Percentiles rank a stretch among this genome's conserved stretches.
Conservation (phyloP, 2,888 invertebrate genomes). For the Branchellion lobata region DNA sequence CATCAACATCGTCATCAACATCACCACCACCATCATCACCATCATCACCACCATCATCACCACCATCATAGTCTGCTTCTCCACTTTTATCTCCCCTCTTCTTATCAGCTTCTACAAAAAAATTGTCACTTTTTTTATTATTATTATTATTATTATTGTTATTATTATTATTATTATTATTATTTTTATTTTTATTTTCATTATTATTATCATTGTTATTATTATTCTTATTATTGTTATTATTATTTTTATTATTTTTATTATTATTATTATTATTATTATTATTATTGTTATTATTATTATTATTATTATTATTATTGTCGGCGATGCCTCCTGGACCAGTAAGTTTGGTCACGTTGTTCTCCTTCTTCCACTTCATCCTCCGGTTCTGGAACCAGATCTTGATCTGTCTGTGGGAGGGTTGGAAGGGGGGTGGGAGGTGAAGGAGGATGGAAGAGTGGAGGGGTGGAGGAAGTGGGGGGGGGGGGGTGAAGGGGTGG, state of each 20-base stretch:
- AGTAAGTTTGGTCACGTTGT: neutral
- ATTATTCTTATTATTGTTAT: no score
- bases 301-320: neutral
- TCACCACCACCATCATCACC: neutral
- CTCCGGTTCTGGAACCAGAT: slow-evolving; percentile 71
- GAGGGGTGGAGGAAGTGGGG: neutral
- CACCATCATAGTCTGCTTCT: neutral
- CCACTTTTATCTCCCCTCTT: slow-evolving; percentile 2
- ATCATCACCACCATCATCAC: neutral
- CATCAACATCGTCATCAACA: slow-evolving; percentile 1
- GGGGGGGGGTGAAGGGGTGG: neutral
- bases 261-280: slow-evolving; percentile 8
- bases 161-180: neutral
- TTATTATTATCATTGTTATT: neutral
- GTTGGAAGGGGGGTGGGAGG: no score
- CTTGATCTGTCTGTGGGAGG: slow-evolving; percentile 9
- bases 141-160: slow-evolving; percentile 1
- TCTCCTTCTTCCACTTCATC: slow-evolving; percentile 69
- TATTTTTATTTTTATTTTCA: neutral
- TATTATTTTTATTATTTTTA: neutral
- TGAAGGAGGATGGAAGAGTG: no score
- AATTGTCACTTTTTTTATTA: neutral
- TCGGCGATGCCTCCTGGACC: neutral
- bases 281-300: neutral
- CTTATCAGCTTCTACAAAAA: neutral